A percentile compares a stretch with the other conserved stretches of the same genome.
Evolutionary conservation across 2,113 vertebrate species (phyloP).

Genomic region (Gambusia holbrooki): DNA sequence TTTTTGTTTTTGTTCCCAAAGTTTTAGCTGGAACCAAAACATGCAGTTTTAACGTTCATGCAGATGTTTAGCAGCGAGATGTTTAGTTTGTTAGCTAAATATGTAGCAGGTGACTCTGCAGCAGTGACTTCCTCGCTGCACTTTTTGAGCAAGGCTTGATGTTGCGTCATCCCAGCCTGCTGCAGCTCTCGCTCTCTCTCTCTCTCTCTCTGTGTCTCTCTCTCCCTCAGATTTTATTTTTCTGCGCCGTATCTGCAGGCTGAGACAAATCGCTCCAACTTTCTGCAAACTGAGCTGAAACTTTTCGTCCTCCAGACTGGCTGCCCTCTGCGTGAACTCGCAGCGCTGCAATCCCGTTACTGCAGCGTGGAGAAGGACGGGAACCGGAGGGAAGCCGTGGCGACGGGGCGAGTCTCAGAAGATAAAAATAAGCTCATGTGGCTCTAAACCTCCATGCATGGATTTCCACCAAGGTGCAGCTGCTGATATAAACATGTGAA

Average conservation of each 20-base stretch:
- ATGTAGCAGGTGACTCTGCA: too few species aligned
- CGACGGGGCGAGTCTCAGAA: slow-evolving; percentile 35
- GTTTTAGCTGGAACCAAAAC: too few species aligned
- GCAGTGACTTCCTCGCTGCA: too few species aligned
- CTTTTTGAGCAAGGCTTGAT: too few species aligned
- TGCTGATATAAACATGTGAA: slow-evolving; percentile 74
- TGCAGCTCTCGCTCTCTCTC: slow-evolving; percentile 6
- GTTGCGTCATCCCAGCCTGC: slow-evolving; percentile 62
- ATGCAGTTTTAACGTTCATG: too few species aligned
- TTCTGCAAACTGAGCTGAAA: slow-evolving; percentile 64
- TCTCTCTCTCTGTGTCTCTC: too few species aligned
- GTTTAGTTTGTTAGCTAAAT: too few species aligned
- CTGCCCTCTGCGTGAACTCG: slow-evolving; percentile 77
- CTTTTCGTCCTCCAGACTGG: slow-evolving; percentile 61
- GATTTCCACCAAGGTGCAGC: slow-evolving; percentile 65
- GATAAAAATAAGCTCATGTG: slow-evolving; percentile 79
- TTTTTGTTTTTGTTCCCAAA: too few species aligned
- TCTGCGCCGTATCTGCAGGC: slow-evolving; percentile 59
- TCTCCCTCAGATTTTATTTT: slow-evolving; percentile 65
- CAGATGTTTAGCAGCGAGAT: too few species aligned
- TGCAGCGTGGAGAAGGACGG: slow-evolving; percentile 45
- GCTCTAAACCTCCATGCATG: slow-evolving; percentile 75
- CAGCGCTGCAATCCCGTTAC: slow-evolving; percentile 70
- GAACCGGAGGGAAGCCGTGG: too few species aligned
- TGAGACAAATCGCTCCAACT: slow-evolving; percentile 57